Conservation (phyloP, 2,888 invertebrate species). For the Ophion ellenae region DNA sequence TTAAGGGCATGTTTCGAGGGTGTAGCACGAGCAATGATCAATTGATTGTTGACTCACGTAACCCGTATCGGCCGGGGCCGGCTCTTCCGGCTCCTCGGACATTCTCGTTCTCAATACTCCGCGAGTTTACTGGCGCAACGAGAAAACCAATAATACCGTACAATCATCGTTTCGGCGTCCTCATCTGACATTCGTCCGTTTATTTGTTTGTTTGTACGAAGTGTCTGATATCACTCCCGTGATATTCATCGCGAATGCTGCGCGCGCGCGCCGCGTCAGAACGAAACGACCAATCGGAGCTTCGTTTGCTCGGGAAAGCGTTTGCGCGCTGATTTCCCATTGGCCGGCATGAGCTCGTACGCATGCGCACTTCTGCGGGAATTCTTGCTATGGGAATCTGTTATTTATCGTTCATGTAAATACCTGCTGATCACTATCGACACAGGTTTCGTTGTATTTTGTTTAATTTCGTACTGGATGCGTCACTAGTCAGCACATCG, state of each 20-base stretch:
- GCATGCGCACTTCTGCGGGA: conserved; percentile 6
- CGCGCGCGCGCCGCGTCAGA: conserved; percentile 14
- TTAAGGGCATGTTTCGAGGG: conserved; percentile 27
- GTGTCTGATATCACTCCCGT: background rate
- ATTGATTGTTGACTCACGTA: conserved; percentile 69
- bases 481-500: background rate
- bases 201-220: conserved; percentile 73
- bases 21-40: conserved; percentile 18
- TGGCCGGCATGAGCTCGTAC: background rate
- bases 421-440: background rate
- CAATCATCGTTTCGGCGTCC: conserved; percentile 69
- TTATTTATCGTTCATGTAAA: background rate
- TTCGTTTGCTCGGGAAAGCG: background rate
- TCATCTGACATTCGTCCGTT: conserved; percentile 72
- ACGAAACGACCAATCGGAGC: conserved; percentile 8
- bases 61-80: conserved; percentile 66
- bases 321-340: conserved; percentile 19
- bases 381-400: background rate
- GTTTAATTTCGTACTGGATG: background rate
- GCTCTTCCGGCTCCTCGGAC: conserved; percentile 68
- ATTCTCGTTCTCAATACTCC: conserved; percentile 61
- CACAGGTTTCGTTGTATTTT: background rate
- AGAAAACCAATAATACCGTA: conserved; percentile 26
- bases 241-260: background rate
- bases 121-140: conserved; percentile 24